A percentile compares a stretch with the other conserved stretches of the same genome.
phyloP scores from a whole-genome alignment of 2,888 invertebrate genomes.

The Bimastos eiseni region DNA sequence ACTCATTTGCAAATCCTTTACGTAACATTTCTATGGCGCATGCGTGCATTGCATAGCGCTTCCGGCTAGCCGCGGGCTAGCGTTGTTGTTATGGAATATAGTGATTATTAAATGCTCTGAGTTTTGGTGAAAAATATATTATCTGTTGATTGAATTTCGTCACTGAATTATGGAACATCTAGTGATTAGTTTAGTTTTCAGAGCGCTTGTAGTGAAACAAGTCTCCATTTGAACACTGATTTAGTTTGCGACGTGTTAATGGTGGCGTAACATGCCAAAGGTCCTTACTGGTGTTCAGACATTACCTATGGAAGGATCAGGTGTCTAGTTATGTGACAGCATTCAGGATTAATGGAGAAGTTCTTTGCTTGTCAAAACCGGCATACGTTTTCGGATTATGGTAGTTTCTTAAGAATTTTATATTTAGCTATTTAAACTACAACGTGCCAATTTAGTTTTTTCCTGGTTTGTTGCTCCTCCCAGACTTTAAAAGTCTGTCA shows the following conservation, averaged over 20 bases:
- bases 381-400: background rate
- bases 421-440: background rate
- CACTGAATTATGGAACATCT: background rate
- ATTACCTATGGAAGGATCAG: background rate
- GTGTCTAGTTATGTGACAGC: background rate
- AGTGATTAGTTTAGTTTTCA: background rate
- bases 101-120: background rate
- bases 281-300: background rate
- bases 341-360: background rate
- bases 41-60: background rate
- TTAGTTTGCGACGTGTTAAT: background rate
- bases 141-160: background rate
- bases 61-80: background rate
- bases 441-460: background rate
- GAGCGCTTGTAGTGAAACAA: background rate
- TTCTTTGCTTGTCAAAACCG: background rate
- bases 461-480: background rate
- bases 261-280: background rate
- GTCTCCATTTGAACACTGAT: background rate
- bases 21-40: background rate
- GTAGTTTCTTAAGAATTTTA: background rate
- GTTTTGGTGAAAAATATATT: background rate
- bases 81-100: background rate
- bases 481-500: background rate
- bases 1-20: background rate